These are phyloP conservation scores for Drosophila hamatofila DNA, from an alignment of 2,888 invertebrate genomes.

Conservation along the genomic window DNA sequence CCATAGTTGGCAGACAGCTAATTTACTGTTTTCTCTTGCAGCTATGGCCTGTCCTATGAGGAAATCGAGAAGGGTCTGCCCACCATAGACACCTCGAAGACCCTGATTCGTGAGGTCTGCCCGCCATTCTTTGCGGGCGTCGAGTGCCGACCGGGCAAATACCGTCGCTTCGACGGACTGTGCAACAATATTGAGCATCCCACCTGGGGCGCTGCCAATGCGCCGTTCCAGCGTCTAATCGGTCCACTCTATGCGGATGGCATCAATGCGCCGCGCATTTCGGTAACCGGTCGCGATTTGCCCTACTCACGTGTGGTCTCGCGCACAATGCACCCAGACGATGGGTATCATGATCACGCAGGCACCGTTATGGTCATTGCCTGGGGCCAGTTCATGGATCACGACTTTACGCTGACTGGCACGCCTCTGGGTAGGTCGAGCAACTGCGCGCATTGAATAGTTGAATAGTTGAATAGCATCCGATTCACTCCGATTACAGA, in stretches of 20 bases:
- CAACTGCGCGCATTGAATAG: not conserved
- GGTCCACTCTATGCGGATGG: slow-evolving; percentile 94
- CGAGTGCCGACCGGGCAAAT: slow-evolving; percentile 95
- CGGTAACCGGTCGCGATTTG: slow-evolving; percentile 91
- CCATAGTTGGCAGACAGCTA: slow-evolving; percentile 11
- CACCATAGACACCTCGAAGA: slow-evolving; percentile 94
- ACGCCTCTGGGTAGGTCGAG: slow-evolving; percentile 91
- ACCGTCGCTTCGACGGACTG: slow-evolving; percentile 93
- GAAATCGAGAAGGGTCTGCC: slow-evolving; percentile 95
- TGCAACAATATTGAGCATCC: slow-evolving; percentile 96
- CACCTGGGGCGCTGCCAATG: slow-evolving; percentile 94
- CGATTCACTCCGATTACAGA: slow-evolving; percentile 86
- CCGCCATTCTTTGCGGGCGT: slow-evolving; percentile 95
- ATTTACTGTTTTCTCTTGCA: slow-evolving; percentile 82
- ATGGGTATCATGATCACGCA: slow-evolving; percentile 96
- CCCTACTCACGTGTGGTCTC: slow-evolving; percentile 94
- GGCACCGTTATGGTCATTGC: slow-evolving; percentile 95
- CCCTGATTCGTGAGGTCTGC: slow-evolving; percentile 93
- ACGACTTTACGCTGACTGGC: slow-evolving; percentile 95
- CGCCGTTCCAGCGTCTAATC: slow-evolving; percentile 92
- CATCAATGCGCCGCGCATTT: slow-evolving; percentile 93
- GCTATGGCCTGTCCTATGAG: slow-evolving; percentile 93
- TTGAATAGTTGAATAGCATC: not conserved
- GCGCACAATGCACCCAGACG: slow-evolving; percentile 96
- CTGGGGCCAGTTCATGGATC: slow-evolving; percentile 98